Evolutionary conservation across 1,140 invertebrate genomes (phyloP), one percentile per base, ranked within the genome.

Genomic region (Achroia grisella): DNA sequence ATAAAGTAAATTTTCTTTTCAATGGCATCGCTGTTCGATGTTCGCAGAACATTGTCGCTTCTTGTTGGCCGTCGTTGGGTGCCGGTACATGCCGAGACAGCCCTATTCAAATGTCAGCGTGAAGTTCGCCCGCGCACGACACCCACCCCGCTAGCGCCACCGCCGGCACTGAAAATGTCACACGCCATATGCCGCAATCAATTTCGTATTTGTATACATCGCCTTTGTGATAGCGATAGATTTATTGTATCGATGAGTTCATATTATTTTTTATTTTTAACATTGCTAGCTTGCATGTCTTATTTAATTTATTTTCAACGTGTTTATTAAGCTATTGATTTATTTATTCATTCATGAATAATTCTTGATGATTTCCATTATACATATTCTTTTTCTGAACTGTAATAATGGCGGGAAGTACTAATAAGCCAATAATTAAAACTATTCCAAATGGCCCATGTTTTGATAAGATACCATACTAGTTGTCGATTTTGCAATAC

Each of bases 31-130:
- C 70, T 73, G 71, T 78, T 71, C 65, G 62, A 72, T 62, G 71
- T 52, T 59, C 59, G 52, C 58, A 63, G 74, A 71, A 81, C 77
- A 79, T 81, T 80, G 80, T 80, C 77, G 76, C 74, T 66, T 77
- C 62, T 81, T 70, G 71, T 71, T 68, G 64, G 52, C 69, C 66
- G 65, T 78, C 71, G 67, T 36, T 61, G 72, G 71, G 73, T 84
- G 77, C 74, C 71, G 76, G 71, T 80, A 78, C 61, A 73, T 66
- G 75, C 71, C 76, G 67, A 56, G 74, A 69, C 75, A 66, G 71
- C 66, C 65, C 80, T 78, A 84, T 84, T 84, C 77, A 84, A 84
- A 84, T 84, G 80, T 84, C 80, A 84, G 52, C 36, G 62, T 76
- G 76, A 72, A 68, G 56, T 56, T 55, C 50, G 39, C 62, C 55